Conservation (phyloP, 2,113 vertebrate species). For the Abramis brama region DNA sequence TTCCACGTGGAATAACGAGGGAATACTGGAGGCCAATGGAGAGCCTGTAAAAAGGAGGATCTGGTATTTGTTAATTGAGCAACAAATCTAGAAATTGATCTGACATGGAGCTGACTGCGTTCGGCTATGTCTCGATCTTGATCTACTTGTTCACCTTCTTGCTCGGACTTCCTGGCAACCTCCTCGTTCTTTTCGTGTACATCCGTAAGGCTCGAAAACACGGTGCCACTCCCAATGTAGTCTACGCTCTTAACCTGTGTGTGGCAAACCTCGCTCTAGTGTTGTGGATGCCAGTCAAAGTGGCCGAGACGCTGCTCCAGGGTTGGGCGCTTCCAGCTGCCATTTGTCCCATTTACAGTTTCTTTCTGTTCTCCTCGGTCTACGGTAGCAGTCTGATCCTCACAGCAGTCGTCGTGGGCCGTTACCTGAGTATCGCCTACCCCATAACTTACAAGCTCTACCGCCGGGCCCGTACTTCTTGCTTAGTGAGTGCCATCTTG, state of each 20-base stretch:
- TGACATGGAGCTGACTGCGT: background rate
- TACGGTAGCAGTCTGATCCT: slow-evolving; percentile 81
- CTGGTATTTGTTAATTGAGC: background rate
- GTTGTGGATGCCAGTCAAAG: slow-evolving; percentile 77
- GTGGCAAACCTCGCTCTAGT: slow-evolving; percentile 77
- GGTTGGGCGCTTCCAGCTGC: slow-evolving; percentile 69
- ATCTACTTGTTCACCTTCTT: slow-evolving; percentile 77
- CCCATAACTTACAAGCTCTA: slow-evolving; percentile 80
- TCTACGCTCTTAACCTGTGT: slow-evolving; percentile 82
- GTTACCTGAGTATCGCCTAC: slow-evolving; percentile 81
- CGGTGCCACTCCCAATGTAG: slow-evolving; percentile 77
- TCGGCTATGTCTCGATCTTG: slow-evolving; percentile 61
- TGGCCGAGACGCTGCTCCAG: slow-evolving; percentile 67
- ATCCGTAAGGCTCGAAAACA: slow-evolving; percentile 74
- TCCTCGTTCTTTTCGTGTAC: slow-evolving; percentile 75
- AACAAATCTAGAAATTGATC: background rate
- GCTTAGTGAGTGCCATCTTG: slow-evolving; percentile 68
- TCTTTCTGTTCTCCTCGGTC: slow-evolving; percentile 78
- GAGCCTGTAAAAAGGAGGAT: background rate
- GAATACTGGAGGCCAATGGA: background rate
- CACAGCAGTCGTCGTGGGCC: slow-evolving; percentile 74
- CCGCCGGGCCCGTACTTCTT: slow-evolving; percentile 73
- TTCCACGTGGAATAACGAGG: background rate
- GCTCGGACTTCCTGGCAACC: slow-evolving; percentile 79
- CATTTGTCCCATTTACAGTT: slow-evolving; percentile 76